These are phyloP conservation scores for Hozukius guyotensis DNA, from an alignment of 2,797 vertebrate genomes.

Conservation along the genomic window DNA sequence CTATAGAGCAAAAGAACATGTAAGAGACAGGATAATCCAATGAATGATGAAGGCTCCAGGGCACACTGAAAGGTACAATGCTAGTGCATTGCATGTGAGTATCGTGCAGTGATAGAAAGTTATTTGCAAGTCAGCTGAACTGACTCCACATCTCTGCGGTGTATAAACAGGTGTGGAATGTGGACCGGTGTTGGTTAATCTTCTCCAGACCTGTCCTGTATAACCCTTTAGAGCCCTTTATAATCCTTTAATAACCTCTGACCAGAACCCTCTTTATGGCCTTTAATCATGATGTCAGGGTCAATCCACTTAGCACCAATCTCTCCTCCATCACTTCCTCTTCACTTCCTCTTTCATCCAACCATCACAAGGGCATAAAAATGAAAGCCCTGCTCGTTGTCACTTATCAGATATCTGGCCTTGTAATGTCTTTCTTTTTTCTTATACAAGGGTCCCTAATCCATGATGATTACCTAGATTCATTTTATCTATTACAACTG, in stretches of 20 bases:
- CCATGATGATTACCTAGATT: neutral
- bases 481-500: neutral
- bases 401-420: neutral
- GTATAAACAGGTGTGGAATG: constrained; percentile 43
- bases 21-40: neutral
- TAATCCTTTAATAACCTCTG: constrained; percentile 65
- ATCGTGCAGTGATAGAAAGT: neutral
- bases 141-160: neutral
- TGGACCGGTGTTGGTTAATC: constrained; percentile 33
- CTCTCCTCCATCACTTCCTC: constrained; percentile 52
- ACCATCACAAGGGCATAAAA: constrained; percentile 24
- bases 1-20: neutral
- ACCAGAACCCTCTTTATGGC: constrained; percentile 52
- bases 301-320: constrained; percentile 67
- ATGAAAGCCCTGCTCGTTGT: neutral
- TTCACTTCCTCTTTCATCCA: constrained; percentile 51
- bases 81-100: too few species aligned
- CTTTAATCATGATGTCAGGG: constrained; percentile 53
- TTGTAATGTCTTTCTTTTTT: neutral
- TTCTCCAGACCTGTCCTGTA: constrained; percentile 60
- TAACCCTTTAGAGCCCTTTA: constrained; percentile 43
- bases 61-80: too few species aligned
- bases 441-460: neutral
- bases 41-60: neutral
- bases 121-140: neutral